Base-by-base conservation (phyloP, 2,888 invertebrate genomes). In the Ectemnius lituratus region DNA sequence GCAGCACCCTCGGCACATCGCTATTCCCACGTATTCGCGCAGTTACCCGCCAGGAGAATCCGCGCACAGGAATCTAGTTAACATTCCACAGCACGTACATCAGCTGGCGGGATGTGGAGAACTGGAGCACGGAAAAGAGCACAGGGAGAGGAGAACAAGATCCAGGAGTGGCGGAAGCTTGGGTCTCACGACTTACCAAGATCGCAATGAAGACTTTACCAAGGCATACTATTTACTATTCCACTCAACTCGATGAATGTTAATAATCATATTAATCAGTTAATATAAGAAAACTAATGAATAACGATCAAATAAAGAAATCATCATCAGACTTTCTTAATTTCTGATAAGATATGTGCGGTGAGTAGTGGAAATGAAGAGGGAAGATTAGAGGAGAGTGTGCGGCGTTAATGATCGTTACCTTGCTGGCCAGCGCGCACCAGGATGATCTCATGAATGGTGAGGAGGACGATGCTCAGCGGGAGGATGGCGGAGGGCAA, bases 381-480 rank as follows among this genome's bases (percentile, higher is more conserved):
- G 14, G n/a, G 8, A 13, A 23, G 23, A 23, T 23, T 52, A 52
- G 14, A 16, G n/a, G n/a, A 4, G 52, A 52, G n/a, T 61, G 62
- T 71, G 62, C 63, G 46, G 47, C 37, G 57, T 66, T 56, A 59
- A 70, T 58, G 23, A 60, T 20, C n/a, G 16, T 86, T 83, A 88
- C 88, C 88, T 86, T 84, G 86, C 72, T 87, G 84, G 52, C 88
- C 87, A 63, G 88, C 88, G 62, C 82, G 76, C 76, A 82, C 86
- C 74, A 80, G 69, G 71, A 78, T 71, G 77, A 81, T 82, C 80
- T 82, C 74, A 72, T 76, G 81, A 74, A 85, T 84, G 78, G 84
- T 79, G 79, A 87, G 76, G 72, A 87, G 77, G 77, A 86, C 64
- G 81, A 86, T 73, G 83, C 80, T 77, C 77, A 82, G 85, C 83